Evolutionary conservation across 2,113 vertebrate genomes (phyloP).

Genomic region (Pangasianodon hypophthalmus): DNA sequence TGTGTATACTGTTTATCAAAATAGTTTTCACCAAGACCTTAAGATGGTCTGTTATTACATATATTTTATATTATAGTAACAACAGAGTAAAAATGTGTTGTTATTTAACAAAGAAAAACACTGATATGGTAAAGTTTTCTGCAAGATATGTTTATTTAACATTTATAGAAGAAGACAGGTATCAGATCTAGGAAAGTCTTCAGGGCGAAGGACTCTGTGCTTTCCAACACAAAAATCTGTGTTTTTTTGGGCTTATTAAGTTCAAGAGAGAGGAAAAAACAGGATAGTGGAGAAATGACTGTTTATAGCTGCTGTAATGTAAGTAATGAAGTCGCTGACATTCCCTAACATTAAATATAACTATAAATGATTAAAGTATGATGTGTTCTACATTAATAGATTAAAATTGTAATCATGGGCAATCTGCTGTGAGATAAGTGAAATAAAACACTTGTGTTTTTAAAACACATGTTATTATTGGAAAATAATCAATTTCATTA

Average conservation of each 20-base stretch:
- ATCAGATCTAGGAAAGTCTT: neutral
- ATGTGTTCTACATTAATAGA: neutral
- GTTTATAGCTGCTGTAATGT: neutral
- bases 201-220: neutral
- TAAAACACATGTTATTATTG: neutral
- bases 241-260: neutral
- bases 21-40: neutral
- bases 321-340: neutral
- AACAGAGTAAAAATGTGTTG: neutral
- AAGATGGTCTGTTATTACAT: neutral
- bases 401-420: neutral
- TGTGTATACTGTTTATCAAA: neutral
- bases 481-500: neutral
- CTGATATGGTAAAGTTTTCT: neutral
- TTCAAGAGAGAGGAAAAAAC: neutral
- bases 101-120: neutral
- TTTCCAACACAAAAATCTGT: neutral
- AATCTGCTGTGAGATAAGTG: neutral
- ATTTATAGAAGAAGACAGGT: neutral
- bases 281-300: neutral
- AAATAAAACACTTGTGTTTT: neutral
- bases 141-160: neutral
- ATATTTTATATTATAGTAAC: neutral
- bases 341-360: neutral
- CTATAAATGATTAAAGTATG: neutral